Conservation (phyloP, 2,113 vertebrate species). For the Nothoprocta perdicaria region DNA sequence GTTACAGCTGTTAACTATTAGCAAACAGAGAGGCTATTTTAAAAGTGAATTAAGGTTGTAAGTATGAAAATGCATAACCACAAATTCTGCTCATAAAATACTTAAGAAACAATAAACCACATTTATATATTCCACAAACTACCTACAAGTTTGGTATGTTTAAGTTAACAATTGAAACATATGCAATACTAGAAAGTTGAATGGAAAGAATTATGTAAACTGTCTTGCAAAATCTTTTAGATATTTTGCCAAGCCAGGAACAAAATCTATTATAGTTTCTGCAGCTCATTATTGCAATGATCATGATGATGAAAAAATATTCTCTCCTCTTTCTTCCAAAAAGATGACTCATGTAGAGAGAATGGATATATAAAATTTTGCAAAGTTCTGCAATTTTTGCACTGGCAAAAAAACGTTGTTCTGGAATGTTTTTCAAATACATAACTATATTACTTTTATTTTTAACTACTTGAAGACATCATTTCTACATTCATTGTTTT, state of each 20-base stretch:
- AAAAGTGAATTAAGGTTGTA: slow-evolving; percentile 72
- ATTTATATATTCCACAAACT: slow-evolving; percentile 9
- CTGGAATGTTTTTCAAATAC: neutral
- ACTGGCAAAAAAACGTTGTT: neutral
- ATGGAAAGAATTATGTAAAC: slow-evolving; percentile 65
- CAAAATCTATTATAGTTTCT: slow-evolving; percentile 61
- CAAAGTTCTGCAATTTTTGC: slow-evolving; percentile 11
- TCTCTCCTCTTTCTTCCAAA: slow-evolving; percentile 51
- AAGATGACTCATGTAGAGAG: slow-evolving; percentile 54
- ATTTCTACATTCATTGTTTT: neutral
- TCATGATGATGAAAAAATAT: slow-evolving; percentile 60
- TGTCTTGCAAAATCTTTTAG: slow-evolving; percentile 60
- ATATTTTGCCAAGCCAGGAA: slow-evolving; percentile 62
- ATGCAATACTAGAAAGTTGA: slow-evolving; percentile 55
- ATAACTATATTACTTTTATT: neutral
- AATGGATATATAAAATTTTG: slow-evolving; percentile 43
- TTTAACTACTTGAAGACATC: neutral
- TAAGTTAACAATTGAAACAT: slow-evolving; percentile 42
- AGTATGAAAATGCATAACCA: slow-evolving; percentile 50
- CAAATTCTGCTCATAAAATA: slow-evolving; percentile 55
- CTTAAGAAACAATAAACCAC: slow-evolving; percentile 36
- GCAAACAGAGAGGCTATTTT: slow-evolving; percentile 60
- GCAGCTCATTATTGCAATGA: slow-evolving; percentile 55
- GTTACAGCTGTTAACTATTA: slow-evolving; percentile 72
- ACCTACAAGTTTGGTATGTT: slow-evolving; percentile 13